Evolutionary conservation across 2,888 invertebrate genomes (phyloP).

Genomic region (Mythimna impura): DNA sequence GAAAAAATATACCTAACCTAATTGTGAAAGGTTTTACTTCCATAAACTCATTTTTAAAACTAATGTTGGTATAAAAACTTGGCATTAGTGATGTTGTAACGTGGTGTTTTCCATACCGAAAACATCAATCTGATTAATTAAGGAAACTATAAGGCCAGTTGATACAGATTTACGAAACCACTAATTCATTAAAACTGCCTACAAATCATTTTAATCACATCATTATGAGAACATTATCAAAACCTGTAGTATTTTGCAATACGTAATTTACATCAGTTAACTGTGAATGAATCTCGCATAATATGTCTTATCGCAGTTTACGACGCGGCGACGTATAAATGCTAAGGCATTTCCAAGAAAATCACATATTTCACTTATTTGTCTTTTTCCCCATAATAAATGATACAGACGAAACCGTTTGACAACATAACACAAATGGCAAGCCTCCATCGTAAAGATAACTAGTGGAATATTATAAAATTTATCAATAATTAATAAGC

Average conservation of each 20-base stretch:
- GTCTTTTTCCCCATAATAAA: background rate
- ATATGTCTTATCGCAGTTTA: background rate
- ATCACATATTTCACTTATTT: background rate
- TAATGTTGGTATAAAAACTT: background rate
- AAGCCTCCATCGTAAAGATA: background rate
- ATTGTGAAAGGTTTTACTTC: background rate
- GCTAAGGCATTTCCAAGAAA: background rate
- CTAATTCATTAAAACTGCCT: slow-evolving; percentile 10
- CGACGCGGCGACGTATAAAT: background rate
- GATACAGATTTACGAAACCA: slow-evolving; percentile 21
- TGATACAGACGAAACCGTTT: no score
- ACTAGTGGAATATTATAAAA: background rate
- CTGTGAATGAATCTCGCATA: background rate
- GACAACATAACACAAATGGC: background rate
- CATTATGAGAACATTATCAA: slow-evolving; percentile 3
- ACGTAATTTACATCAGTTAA: background rate
- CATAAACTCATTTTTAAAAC: background rate
- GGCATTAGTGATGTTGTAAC: background rate
- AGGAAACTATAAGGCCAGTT: slow-evolving; percentile 21
- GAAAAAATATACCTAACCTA: no score
- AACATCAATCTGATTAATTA: slow-evolving; percentile 27
- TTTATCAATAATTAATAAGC: background rate
- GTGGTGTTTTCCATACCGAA: slow-evolving; percentile 6
- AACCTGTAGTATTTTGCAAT: slow-evolving; percentile 1
- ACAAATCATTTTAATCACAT: slow-evolving; percentile 14